Percentiles rank a stretch among this genome's conserved stretches.
These are phyloP conservation scores for Baccha elongata DNA, from an alignment of 2,888 invertebrate genomes.

Conservation along the genomic window DNA sequence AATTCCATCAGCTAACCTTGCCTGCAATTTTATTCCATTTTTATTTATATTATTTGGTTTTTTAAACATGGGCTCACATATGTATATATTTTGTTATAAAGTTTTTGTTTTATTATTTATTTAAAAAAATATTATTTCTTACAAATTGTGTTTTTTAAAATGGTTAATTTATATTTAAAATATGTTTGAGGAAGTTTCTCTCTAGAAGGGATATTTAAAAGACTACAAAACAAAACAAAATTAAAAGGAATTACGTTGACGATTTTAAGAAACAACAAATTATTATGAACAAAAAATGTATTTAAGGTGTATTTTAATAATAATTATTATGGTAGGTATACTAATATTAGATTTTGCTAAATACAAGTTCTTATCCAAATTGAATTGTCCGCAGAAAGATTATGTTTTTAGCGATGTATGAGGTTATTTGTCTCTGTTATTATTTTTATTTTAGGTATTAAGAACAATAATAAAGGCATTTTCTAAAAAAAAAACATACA, in stretches of 20 bases:
- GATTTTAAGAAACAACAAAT: neutral
- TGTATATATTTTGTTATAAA: slow-evolving; percentile 27
- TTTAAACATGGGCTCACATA: slow-evolving; percentile 33
- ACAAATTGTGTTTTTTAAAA: slow-evolving; percentile 66
- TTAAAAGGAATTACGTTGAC: neutral
- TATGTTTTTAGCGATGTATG: slow-evolving; percentile 4
- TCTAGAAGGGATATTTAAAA: slow-evolving; percentile 14
- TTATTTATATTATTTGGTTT: slow-evolving; percentile 12
- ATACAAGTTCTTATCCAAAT: slow-evolving; percentile 32
- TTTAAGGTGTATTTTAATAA: neutral
- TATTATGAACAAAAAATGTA: no score
- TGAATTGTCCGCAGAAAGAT: slow-evolving; percentile 27
- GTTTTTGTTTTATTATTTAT: slow-evolving; percentile 47
- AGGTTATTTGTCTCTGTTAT: slow-evolving; percentile 32
- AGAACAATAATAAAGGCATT: neutral
- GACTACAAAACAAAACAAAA: slow-evolving; percentile 26
- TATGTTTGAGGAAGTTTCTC: slow-evolving; percentile 32
- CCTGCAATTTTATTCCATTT: slow-evolving; percentile 41
- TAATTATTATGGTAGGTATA: no score
- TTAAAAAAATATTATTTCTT: slow-evolving; percentile 73
- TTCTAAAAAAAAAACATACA: neutral
- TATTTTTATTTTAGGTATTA: neutral
- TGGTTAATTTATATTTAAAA: slow-evolving; percentile 56
- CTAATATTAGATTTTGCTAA: slow-evolving; percentile 30
- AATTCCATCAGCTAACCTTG: slow-evolving; percentile 58